Percentiles rank a stretch among this genome's conserved stretches.
Evolutionary conservation across 2,797 vertebrate genomes (phyloP).

Genomic region (Scleropages formosus): DNA sequence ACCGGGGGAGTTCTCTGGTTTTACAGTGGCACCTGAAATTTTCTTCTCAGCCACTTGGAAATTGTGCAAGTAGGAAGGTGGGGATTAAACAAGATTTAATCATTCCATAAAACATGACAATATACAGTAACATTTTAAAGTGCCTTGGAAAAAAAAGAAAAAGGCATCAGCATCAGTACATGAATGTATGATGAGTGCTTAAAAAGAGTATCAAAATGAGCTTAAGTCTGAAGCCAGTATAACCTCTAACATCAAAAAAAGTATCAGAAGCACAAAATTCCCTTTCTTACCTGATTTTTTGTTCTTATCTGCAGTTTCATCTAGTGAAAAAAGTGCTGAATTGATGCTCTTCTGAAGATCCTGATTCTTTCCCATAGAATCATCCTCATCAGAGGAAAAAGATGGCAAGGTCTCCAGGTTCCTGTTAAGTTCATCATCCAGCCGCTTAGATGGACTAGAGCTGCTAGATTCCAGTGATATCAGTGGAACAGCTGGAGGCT

Average conservation of each 20-base stretch:
- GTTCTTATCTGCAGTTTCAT: conserved; percentile 83
- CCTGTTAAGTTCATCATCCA: conserved; percentile 84
- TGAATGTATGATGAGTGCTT: background rate
- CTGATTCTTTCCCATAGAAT: conserved; percentile 84
- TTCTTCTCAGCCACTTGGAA: conserved; percentile 53
- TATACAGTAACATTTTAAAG: background rate
- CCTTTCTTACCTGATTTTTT: conserved; percentile 75
- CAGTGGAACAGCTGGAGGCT: conserved; percentile 56
- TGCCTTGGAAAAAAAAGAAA: background rate
- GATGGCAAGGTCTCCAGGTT: conserved; percentile 88
- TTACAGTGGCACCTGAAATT: conserved; percentile 54
- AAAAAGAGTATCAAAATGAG: background rate
- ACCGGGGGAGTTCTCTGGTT: conserved; percentile 66
- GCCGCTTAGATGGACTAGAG: conserved; percentile 74
- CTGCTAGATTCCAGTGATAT: conserved; percentile 63
- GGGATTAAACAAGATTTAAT: no score
- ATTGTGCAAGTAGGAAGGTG: no score
- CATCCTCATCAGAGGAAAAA: conserved; percentile 95
- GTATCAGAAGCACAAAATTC: background rate
- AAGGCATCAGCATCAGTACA: background rate
- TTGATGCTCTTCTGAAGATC: conserved; percentile 89
- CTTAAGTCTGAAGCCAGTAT: background rate
- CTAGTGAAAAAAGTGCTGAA: conserved; percentile 80
- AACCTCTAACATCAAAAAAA: background rate
- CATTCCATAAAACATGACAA: background rate